phyloP scores from a whole-genome alignment of 1,140 invertebrate species.

The Cataglyphis hispanica region DNA sequence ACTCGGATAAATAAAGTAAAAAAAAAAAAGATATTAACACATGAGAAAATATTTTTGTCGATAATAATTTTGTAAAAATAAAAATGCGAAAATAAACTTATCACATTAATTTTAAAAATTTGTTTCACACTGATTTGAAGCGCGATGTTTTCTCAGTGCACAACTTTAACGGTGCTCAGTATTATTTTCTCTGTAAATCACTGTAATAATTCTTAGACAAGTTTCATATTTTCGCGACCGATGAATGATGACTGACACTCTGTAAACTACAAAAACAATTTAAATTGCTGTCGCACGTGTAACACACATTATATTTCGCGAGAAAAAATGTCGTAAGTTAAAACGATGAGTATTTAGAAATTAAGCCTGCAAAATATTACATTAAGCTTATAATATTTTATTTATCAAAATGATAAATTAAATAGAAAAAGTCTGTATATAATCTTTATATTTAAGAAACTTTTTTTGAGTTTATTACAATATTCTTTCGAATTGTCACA shows the following conservation, averaged over 20 bases:
- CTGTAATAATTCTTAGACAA: constrained; percentile 8
- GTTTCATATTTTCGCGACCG: constrained; percentile 28
- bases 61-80: background rate
- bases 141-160: constrained; percentile 33
- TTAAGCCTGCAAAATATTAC: background rate
- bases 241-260: constrained; percentile 43
- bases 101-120: background rate
- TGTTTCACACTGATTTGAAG: background rate
- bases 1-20: background rate
- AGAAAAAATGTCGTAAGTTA: constrained; percentile 5
- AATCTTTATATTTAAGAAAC: background rate
- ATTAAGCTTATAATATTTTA: constrained; percentile 1
- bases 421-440: background rate
- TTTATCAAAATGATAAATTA: background rate
- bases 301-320: constrained; percentile 16
- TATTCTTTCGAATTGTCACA: background rate
- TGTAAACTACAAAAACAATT: constrained; percentile 29
- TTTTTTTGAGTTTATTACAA: background rate
- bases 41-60: background rate
- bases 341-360: background rate
- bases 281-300: constrained; percentile 3
- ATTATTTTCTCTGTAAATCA: constrained; percentile 43
- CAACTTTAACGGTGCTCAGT: constrained; percentile 40
- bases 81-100: background rate
- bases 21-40: background rate